Evolutionary conservation across 1,140 invertebrate species (phyloP).

Genomic region (Archegozetes longisetosus): DNA sequence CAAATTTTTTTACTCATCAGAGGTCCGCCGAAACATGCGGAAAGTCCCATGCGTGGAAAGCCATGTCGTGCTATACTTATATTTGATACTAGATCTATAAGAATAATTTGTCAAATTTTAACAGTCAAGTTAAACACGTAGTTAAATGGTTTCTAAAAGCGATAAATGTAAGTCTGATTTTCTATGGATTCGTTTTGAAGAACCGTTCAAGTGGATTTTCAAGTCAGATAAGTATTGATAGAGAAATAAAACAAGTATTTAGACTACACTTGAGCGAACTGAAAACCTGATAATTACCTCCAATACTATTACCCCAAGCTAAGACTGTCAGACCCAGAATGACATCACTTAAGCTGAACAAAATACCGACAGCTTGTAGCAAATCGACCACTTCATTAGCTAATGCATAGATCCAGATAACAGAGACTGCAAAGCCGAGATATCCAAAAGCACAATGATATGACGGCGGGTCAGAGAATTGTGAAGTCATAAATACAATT

Average conservation of each 20-base stretch:
- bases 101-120: conserved; percentile 29
- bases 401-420: conserved; percentile 47
- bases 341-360: conserved; percentile 41
- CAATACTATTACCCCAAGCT: conserved; percentile 52
- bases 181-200: too few relatives aligned
- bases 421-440: conserved; percentile 43
- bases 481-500: conserved; percentile 28
- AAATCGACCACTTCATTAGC: conserved; percentile 49
- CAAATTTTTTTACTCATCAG: conserved; percentile 42
- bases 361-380: conserved; percentile 40
- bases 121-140: too few relatives aligned
- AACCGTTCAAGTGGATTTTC: too few relatives aligned
- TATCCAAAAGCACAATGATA: conserved; percentile 39
- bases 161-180: too few relatives aligned
- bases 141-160: too few relatives aligned
- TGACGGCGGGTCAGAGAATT: conserved; percentile 25
- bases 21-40: conserved; percentile 51
- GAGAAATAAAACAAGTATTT: too few relatives aligned
- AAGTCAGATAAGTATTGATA: too few relatives aligned
- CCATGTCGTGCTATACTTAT: conserved; percentile 43
- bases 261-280: too few relatives aligned
- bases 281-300: too few relatives aligned
- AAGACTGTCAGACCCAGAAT: conserved; percentile 50
- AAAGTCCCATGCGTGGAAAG: conserved; percentile 47
- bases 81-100: conserved; percentile 41